Evolutionary conservation across 2,113 vertebrate genomes (phyloP), one percentile per base, ranked within the genome.

Genomic region (Callipepla squamata): DNA sequence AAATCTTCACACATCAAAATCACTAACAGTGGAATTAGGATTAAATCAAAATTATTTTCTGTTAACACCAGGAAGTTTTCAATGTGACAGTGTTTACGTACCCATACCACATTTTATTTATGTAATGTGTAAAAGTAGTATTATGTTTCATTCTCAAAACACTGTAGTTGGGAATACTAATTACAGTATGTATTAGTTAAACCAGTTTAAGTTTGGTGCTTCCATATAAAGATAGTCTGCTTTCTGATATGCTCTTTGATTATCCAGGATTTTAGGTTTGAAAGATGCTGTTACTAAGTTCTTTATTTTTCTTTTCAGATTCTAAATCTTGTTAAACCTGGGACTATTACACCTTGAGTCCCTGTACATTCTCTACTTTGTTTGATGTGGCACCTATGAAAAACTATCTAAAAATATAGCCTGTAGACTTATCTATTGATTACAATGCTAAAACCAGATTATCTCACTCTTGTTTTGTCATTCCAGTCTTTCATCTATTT

Each of bases 371-470:
- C 44, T 61, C 53, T 92, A 0, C 21, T 72, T 90, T 72, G 57
- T 13, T 25, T 76, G 78, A 73, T 44, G 22, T 47, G 28, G 30
- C 32, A 34, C 3, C 66, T 87, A 53, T 8, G 21, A 57, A 92
- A 94, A 76, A 14, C 55, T 51, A 16, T 42, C 38, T 66, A 38
- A 82, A 95, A 91, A 73, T 81, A 76, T 3, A 93, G 50, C 36
- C 80, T 81, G 45, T 69, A 76, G 70, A 62, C 28, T 80, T 80
- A 58, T 76, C 38, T 87, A 73, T 82, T 92, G 87, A 93, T 66
- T 80, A 45, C 69, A 79, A 67, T 78, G 17, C 6, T 82, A 59
- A 87, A 95, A 82, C 34, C 69, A 45, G 48, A 79, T 93, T 93
- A 79, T 82, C 21, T 86, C 48, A 8, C 19, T 79, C 53, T 66